Evolutionary conservation across 2,113 vertebrate genomes (phyloP), one percentile per base, ranked within the genome.

Genomic region (Macaca fascicularis): DNA sequence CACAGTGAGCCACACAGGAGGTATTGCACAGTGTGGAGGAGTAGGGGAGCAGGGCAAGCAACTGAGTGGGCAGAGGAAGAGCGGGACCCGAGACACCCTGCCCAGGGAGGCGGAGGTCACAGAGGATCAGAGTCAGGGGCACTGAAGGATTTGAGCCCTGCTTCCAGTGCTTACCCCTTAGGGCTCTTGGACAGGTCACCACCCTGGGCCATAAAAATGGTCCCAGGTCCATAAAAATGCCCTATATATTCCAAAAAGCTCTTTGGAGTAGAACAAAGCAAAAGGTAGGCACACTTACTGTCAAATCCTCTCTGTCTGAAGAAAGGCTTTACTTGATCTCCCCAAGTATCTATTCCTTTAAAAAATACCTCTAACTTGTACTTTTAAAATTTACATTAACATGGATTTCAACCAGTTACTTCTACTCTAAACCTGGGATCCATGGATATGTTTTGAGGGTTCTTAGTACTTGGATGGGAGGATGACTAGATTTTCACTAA

Each of bases 21-120:
- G 19, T 14, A 17, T 38, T 3, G 4, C 0, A 6, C 9, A 6
- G 38, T 6, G 8, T 17, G 61, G 20, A 22, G 72, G 25, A 1
- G 8, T 0, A 17, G 17, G 6, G 40, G 30, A 43, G 38, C 23
- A 30, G 22, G 35, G 9, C 8, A 13, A 50, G 35, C 32, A 12
- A 13, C 25, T 1, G 40, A 45, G 16, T 10, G 9, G 7, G 38
- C 22, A 27, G n/a, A 27, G 27, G 76, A 5, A 6, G 5, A 61
- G 1, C 45, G 27, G 48, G 32, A 22, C 52, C 87, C 3, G n/a
- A 50, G 64, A 27, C 16, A n/a, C 17, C 75, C 75, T 23, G 20
- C 38, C 38, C 40, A 4, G 12, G 0, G 25, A 38, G 35, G 5
- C 13, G 1, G 27, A 32, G 6, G 7, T 20, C 17, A 6, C n/a